Evolutionary conservation across 2,797 vertebrate species (phyloP), one percentile per base, ranked within the genome.

Genomic region (Smutsia gigantea): DNA sequence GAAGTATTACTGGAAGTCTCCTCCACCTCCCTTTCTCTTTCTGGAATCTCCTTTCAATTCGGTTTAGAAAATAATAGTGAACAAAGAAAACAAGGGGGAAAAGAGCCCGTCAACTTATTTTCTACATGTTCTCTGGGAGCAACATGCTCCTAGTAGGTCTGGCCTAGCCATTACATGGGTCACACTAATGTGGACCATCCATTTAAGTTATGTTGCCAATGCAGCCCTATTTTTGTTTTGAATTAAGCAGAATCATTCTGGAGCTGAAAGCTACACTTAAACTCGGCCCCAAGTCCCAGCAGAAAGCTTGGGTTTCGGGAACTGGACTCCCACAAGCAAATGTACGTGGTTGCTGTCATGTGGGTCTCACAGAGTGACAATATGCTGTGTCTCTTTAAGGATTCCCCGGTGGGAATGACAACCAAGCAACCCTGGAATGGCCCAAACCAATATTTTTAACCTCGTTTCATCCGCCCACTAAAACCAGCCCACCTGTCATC

Each of bases 381-480:
- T 85, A 95, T 53, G 51, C 6, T 68, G 88, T 53, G 31, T 57
- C 82, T 97, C 96, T 95, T 51, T 25, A 94, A 79, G 96, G 84
- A 94, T 98, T 98, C 87, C 93, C 92, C 53, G 6, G 9, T 66
- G 75, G 79, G 96, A 98, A 79, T 42, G 17, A n/a, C 79, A 95
- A 74, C 89, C 63, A 69, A 84, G 49, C 46, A 77, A 85, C 64
- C 81, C 94, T 2, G 17, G 53, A 0, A 15, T 2, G 31, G 87
- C 0, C 46, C 64, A 85, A 64, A 90, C 23, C 51, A 87, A 37
- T 17, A 57, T 27, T 82, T 87, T 25, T 39, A 46, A 66, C 31
- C n/a, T 19, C 66, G 53, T 92, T 96, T 81, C 75, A 71, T 66
- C 86, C 39, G 66, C 79, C 77, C 46, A 18, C 8, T 1, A 8